Evolutionary conservation across 2,113 vertebrate species (phyloP).

Genomic region (Grammomys surdaster): DNA sequence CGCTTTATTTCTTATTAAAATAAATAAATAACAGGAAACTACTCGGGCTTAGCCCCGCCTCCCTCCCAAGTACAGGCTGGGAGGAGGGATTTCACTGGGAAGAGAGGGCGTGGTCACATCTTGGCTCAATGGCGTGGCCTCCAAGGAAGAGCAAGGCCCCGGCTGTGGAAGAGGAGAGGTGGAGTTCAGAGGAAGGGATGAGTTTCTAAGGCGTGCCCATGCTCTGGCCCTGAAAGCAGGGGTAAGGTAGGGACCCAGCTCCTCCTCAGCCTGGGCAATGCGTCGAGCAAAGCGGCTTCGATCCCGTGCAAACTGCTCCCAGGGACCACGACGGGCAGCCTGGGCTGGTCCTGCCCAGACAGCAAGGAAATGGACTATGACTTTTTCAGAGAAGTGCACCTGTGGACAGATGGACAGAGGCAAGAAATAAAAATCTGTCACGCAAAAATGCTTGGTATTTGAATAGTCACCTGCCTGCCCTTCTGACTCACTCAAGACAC

Average conservation of each 20-base stretch:
- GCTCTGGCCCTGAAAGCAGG: slow-evolving; percentile 85
- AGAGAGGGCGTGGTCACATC: background rate
- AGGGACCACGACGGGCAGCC: slow-evolving; percentile 90
- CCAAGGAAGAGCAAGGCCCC: background rate
- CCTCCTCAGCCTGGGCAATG: slow-evolving; percentile 85
- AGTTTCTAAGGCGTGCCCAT: slow-evolving; percentile 62
- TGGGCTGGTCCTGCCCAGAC: slow-evolving; percentile 91
- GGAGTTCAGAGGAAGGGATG: background rate
- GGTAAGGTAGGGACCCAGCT: slow-evolving; percentile 87
- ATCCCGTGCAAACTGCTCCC: slow-evolving; percentile 93
- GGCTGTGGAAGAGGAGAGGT: background rate
- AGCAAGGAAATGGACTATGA: slow-evolving; percentile 89
- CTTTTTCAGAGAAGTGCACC: slow-evolving; percentile 91
- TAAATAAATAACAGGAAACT: slow-evolving; percentile 46
- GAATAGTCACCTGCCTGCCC: background rate
- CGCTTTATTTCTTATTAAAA: slow-evolving; percentile 68
- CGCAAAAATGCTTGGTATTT: background rate
- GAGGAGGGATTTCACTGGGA: fast-evolving
- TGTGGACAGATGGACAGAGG: slow-evolving; percentile 70
- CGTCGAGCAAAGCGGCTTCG: slow-evolving; percentile 90
- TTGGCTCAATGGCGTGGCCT: background rate
- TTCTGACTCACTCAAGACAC: background rate
- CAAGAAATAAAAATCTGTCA: background rate
- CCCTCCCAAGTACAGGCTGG: background rate
- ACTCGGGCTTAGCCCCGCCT: slow-evolving; percentile 24